phyloP scores from a whole-genome alignment of 2,797 vertebrate species.

The Enteromius radiatus region DNA sequence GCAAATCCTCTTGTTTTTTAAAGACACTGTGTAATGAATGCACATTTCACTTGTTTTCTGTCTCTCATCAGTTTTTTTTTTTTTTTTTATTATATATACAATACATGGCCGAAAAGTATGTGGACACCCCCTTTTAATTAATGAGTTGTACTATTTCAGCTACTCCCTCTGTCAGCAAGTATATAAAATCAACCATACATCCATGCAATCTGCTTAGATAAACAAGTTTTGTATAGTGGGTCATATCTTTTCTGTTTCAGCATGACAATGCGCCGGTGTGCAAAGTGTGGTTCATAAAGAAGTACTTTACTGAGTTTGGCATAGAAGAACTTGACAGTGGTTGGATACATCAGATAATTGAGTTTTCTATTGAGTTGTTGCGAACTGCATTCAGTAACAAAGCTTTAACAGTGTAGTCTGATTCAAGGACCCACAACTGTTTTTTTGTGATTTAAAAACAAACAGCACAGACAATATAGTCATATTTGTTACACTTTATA shows the following conservation, averaged over 20 bases:
- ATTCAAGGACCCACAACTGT: background rate
- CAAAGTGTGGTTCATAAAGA: background rate
- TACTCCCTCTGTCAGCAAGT: background rate
- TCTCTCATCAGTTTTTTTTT: slow-evolving; percentile 3
- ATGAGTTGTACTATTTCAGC: background rate
- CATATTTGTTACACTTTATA: background rate
- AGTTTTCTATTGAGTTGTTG: background rate
- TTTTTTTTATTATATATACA: too few species aligned
- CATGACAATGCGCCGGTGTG: background rate
- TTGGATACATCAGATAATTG: background rate
- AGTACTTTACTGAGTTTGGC: background rate
- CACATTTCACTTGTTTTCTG: slow-evolving; percentile 1
- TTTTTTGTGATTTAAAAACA: background rate
- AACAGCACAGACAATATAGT: background rate
- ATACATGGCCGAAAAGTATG: background rate
- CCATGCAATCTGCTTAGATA: slow-evolving; percentile 4
- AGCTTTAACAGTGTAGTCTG: too few species aligned
- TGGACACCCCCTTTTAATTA: slow-evolving; percentile 1
- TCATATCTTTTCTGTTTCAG: background rate
- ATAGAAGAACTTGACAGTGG: background rate
- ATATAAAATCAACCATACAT: background rate
- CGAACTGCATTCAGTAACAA: too few species aligned
- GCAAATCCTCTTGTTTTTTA: slow-evolving; percentile 40
- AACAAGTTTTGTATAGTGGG: background rate
- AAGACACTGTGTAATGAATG: slow-evolving; percentile 7